Base-by-base conservation (phyloP, 2,888 invertebrate species). In the Heliconius cydno region DNA sequence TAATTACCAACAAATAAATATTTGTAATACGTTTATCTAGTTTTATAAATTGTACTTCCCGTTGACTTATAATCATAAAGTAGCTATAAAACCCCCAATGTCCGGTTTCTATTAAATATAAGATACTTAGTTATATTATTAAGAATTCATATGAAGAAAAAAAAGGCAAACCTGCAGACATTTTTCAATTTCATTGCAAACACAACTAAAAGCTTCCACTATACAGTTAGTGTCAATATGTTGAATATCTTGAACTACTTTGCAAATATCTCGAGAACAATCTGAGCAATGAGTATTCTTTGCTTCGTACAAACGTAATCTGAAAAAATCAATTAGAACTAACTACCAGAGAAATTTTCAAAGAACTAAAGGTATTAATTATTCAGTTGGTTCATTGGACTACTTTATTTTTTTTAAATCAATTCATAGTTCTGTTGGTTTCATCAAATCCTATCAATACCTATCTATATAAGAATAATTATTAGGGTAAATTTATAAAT, bases 211-310 rank as follows among this genome's bases (percentile, higher is more conserved):
- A 0, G 91, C 92, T 81, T 93, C 90, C 19, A 94, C 91, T 4
- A 85, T 78, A 82, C 94, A 94, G 84, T 93, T 94, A 12, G 94
- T 95, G 84, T 94, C 87, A 79, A 94, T 94, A 82, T 93, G 89
- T 80, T 90, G 86, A 19, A 94, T 85, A 77, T 94, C 94, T 9
- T 93, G 85, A 2, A 89, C 92, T 68, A 94, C 90, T 22, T 90
- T 86, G 84, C 87, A 87, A 15, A 94, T 82, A 76, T 90, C 87
- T 4, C 93, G 87, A 80, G 82, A 87, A 84, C 91, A 91, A 3
- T 84, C 82, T 7, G 85, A 80, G 46, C 83, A 77, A 15, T 84
- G 80, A 34, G 87, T 84, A 67, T 89, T 88, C 74, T 86, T 88
- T 13, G 91, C 88, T 84, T 90, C 90, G 83, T 92, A 93, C 30